phyloP scores from a whole-genome alignment of 2,113 vertebrate species.

The Pungitius pungitius region DNA sequence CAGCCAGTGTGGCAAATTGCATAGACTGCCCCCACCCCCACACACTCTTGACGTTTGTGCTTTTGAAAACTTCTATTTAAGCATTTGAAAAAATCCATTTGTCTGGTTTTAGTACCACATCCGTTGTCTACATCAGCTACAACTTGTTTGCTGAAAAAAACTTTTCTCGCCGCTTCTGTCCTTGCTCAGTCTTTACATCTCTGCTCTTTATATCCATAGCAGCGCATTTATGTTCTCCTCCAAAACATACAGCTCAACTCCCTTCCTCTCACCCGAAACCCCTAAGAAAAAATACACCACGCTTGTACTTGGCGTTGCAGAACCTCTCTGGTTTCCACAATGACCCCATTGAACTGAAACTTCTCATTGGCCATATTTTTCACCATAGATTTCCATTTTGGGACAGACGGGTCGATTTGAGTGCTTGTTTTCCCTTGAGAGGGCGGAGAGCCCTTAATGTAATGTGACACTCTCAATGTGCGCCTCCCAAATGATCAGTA shows the following conservation, averaged over 20 bases:
- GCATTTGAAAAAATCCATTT: neutral
- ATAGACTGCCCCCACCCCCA: neutral
- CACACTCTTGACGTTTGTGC: neutral
- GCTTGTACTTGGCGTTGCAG: conserved; percentile 37
- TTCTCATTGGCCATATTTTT: conserved; percentile 45
- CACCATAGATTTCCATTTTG: conserved; percentile 52
- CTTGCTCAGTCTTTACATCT: neutral
- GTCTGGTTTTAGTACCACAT: neutral
- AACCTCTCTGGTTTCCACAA: conserved; percentile 37
- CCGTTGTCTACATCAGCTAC: neutral
- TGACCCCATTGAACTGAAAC: conserved; percentile 57
- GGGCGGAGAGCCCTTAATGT: conserved; percentile 52
- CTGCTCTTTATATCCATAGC: neutral
- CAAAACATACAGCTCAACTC: neutral
- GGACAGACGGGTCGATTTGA: conserved; percentile 52
- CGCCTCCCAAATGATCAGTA: conserved; percentile 54
- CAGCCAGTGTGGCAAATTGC: neutral
- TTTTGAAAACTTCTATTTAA: neutral
- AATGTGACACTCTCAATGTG: conserved; percentile 62
- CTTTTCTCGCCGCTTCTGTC: neutral
- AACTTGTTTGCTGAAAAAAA: neutral
- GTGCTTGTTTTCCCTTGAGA: conserved; percentile 46
- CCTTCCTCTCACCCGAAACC: conserved; percentile 30
- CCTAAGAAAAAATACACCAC: conserved; percentile 39
- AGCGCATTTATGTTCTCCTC: conserved; percentile 11